These are phyloP conservation scores for Rattus norvegicus DNA, from an alignment of 2,113 vertebrate species.

Conservation along the genomic window DNA sequence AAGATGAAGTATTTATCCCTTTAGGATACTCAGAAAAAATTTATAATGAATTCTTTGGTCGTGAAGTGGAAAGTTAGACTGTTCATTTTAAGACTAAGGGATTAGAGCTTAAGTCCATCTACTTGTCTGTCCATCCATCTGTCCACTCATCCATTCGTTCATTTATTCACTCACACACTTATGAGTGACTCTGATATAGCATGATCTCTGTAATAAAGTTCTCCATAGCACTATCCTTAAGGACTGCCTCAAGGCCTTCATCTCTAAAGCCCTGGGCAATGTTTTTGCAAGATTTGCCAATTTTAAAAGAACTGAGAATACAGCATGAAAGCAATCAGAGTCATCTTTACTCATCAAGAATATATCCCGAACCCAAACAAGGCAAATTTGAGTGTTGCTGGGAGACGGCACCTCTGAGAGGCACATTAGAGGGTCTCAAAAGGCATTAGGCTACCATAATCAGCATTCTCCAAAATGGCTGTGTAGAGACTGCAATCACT, in stretches of 20 bases:
- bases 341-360: conserved; percentile 62
- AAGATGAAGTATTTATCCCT: not conserved
- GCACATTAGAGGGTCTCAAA: conserved; percentile 68
- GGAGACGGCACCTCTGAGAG: conserved; percentile 68
- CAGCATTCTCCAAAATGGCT: conserved; percentile 72
- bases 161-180: not conserved
- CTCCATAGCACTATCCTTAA: not conserved
- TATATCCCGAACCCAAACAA: conserved; percentile 42
- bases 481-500: conserved; percentile 64
- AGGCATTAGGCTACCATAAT: conserved; percentile 60
- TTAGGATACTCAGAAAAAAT: not conserved
- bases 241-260: not conserved
- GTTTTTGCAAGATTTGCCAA: conserved; percentile 31
- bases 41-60: conserved; percentile 10
- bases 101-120: conserved; percentile 15
- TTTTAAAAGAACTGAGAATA: conserved; percentile 54
- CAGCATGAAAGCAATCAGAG: not conserved
- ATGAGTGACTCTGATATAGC: not conserved
- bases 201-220: not conserved
- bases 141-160: not conserved
- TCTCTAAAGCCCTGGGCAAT: not conserved
- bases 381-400: conserved; percentile 50
- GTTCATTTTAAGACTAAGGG: conserved; percentile 28
- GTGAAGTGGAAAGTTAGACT: not conserved
- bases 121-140: not conserved